Base-by-base conservation (phyloP, 2,113 vertebrate species). In the Mormoops blainvillei region DNA sequence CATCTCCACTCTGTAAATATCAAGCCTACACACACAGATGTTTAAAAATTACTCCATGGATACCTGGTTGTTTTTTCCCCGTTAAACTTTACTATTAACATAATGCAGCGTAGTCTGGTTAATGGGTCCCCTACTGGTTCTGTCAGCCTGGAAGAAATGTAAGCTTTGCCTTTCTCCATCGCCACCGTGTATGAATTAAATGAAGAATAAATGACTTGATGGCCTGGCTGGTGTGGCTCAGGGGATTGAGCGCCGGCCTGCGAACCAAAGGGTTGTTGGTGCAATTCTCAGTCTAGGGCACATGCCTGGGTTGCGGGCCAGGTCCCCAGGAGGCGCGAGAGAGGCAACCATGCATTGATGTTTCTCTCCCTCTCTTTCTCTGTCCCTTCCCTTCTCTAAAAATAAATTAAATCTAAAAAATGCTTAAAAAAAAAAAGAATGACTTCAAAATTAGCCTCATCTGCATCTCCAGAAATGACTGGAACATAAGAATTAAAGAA, bases 401-500 rank as follows among this genome's bases (percentile, higher is more conserved):
- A 56, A 9, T 56, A 56, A 56, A n/a, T n/a, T n/a, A n/a, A 24
- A 8, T 58, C 56, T 28, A 61, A 26, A 61, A 58, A 26, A 58
- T 58, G 9, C 56, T 58, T 58, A 58, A 58, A 58, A 58, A 26
- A 56, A 56, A 24, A 26, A 26, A 3, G 1, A 61, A 61, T 61
- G 26, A 80, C 43, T 71, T 28, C 26, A 19, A 9, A 45, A 41
- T 63, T 2, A 85, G 45, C 84, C 31, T 88, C 38, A 22, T 24
- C 50, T 52, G 58, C 24, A 41, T 20, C 22, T 74, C 7, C 43
- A 89, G 61, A 85, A 71, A 74, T 50, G 71, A 63, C 67, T 3
- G n/a, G 33, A 78, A 92, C 76, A 76, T 33, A 67, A 78, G 36
- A 45, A 94, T 61, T 70, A 77, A 93, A 87, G 71, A 94, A 94